A percentile compares a stretch with the other conserved stretches of the same genome.
Evolutionary conservation across 2,113 vertebrate species (phyloP).

Genomic region (Erinaceus europaeus): DNA sequence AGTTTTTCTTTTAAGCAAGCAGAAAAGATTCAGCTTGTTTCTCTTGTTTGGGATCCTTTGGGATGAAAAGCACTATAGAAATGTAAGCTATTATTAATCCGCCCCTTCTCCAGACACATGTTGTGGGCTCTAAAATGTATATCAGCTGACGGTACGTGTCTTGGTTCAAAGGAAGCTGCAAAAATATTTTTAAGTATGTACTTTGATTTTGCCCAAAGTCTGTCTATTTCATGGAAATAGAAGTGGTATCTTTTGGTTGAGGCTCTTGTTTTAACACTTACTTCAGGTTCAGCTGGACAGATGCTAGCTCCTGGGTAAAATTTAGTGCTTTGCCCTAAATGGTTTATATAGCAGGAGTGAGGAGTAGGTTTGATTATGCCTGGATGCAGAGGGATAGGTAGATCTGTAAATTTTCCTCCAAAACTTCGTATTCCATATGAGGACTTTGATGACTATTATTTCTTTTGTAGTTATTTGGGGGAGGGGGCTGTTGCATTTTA

Average conservation of each 20-base stretch:
- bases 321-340: background rate
- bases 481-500: background rate
- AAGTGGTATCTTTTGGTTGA: background rate
- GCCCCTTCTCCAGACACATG: conserved; percentile 54
- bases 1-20: conserved; percentile 52
- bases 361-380: background rate
- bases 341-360: background rate
- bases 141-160: conserved; percentile 49
- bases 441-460: background rate
- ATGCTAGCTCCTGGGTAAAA: background rate
- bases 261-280: background rate
- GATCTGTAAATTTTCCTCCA: background rate
- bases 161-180: conserved; percentile 48
- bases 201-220: conserved; percentile 46
- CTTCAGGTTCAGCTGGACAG: background rate
- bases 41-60: conserved; percentile 54
- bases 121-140: conserved; percentile 37
- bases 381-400: background rate
- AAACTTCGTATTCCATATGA: background rate
- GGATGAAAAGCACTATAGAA: conserved; percentile 68
- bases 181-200: conserved; percentile 56
- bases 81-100: conserved; percentile 72
- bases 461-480: background rate
- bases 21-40: conserved; percentile 63
- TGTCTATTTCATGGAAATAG: conserved; percentile 50